These are phyloP conservation scores for Sprattus sprattus DNA, from an alignment of 2,113 vertebrate species.

Conservation along the genomic window DNA sequence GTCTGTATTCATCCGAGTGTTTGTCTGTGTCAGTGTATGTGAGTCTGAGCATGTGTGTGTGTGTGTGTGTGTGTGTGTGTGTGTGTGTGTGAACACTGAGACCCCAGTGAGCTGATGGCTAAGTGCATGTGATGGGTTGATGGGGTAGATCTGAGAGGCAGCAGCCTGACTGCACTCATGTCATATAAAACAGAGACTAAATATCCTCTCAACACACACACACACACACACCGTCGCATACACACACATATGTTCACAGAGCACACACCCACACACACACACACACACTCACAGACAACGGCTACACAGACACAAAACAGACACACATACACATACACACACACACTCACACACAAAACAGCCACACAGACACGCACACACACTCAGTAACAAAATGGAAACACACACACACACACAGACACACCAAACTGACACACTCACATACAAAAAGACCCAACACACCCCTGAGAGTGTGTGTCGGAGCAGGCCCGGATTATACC, in stretches of 20 bases:
- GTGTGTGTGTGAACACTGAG: conserved; percentile 6
- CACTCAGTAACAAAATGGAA: no score
- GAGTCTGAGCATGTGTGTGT: background rate
- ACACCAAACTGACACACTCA: no score
- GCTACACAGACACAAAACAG: conserved; percentile 3
- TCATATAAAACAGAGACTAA: no score
- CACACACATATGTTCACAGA: background rate
- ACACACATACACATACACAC: background rate
- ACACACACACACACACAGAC: no score
- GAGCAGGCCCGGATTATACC: no score
- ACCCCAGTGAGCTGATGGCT: background rate
- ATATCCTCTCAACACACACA: conserved; percentile 17
- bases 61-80: background rate
- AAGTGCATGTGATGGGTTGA: background rate
- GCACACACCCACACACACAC: background rate
- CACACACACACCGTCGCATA: conserved; percentile 1
- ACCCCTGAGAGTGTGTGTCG: no score
- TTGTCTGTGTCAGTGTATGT: background rate
- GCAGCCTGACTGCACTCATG: no score
- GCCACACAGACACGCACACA: no score
- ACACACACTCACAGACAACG: no score
- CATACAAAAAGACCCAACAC: no score
- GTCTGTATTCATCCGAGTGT: no score
- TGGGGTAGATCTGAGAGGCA: background rate
- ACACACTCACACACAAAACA: no score